phyloP scores from a whole-genome alignment of 1,140 invertebrate genomes.

The Babylonia areolata region DNA sequence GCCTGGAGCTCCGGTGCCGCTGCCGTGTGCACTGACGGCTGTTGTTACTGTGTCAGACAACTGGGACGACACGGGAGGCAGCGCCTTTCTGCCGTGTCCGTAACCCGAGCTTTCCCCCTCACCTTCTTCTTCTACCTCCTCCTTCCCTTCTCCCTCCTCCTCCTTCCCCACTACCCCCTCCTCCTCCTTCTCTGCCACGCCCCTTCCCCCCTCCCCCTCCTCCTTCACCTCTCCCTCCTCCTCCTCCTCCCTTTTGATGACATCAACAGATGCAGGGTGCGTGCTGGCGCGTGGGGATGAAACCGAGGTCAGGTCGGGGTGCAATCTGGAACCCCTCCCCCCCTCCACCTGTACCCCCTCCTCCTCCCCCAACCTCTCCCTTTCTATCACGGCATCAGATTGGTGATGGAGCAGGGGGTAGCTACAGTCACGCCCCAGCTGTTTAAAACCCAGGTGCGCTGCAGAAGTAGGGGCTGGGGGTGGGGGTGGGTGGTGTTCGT shows the following conservation, averaged over 20 bases:
- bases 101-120: background rate
- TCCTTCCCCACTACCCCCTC: background rate
- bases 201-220: background rate
- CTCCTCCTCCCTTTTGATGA: slow-evolving; percentile 12
- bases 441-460: background rate
- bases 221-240: too few relatives aligned
- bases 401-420: too few relatives aligned
- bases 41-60: background rate
- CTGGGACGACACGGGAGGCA: background rate
- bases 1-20: background rate
- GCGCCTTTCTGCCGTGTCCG: background rate
- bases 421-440: background rate
- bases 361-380: background rate
- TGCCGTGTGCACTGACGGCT: background rate
- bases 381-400: background rate
- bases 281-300: background rate
- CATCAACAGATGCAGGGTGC: slow-evolving; percentile 29
- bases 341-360: background rate
- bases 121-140: background rate
- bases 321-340: background rate
- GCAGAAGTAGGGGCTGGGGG: background rate
- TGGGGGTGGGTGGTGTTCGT: background rate
- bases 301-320: background rate
- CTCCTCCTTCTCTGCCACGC: background rate
- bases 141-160: background rate